phyloP scores from a whole-genome alignment of 1,140 invertebrate genomes.

The Adelges cooleyi region DNA sequence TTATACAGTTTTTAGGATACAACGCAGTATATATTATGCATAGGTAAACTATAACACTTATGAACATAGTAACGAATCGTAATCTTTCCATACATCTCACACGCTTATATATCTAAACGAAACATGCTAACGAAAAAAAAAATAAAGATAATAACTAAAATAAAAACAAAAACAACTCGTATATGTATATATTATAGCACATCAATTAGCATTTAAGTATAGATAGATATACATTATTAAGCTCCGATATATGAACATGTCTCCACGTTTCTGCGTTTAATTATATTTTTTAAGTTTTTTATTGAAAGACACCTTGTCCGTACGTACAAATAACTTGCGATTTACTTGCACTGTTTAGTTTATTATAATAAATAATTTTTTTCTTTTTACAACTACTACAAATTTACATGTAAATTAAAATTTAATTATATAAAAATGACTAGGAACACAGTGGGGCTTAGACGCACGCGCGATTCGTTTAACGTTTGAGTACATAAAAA shows the following conservation, averaged over 20 bases:
- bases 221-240: conserved; percentile 12
- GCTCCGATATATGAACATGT: conserved; percentile 28
- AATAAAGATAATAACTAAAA: not conserved
- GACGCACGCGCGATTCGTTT: conserved; percentile 5
- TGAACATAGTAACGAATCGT: conserved; percentile 24
- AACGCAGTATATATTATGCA: conserved; percentile 14
- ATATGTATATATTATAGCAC: conserved; percentile 6
- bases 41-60: conserved; percentile 27
- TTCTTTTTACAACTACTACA: conserved; percentile 14
- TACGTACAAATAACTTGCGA: conserved; percentile 11
- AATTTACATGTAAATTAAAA: conserved; percentile 25
- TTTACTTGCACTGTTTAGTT: conserved; percentile 23
- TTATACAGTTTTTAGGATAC: conserved; percentile 7
- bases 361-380: conserved; percentile 26
- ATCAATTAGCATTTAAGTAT: conserved; percentile 18
- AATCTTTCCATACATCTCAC: conserved; percentile 26
- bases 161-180: conserved; percentile 14
- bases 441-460: conserved; percentile 28
- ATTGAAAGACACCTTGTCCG: not conserved
- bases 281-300: not conserved
- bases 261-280: not conserved
- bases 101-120: conserved; percentile 24
- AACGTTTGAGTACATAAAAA: too few relatives aligned
- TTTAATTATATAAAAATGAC: conserved; percentile 28
- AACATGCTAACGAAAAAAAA: conserved; percentile 19